phyloP scores from a whole-genome alignment of 2,888 invertebrate genomes.

The Apotomis turbidana region DNA sequence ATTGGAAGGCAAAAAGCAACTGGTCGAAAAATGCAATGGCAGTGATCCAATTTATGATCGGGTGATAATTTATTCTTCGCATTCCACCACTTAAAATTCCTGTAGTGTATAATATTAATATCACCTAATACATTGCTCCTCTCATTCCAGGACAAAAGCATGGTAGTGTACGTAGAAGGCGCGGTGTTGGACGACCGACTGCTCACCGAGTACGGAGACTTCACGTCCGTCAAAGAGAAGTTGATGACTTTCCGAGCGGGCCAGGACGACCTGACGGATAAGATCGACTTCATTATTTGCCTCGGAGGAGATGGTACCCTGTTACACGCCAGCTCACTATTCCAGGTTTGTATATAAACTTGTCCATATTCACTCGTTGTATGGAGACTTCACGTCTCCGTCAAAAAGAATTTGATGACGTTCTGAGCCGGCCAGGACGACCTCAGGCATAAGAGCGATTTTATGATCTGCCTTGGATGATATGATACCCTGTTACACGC shows the following conservation, averaged over 20 bases:
- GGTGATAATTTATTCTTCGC: too few relatives aligned
- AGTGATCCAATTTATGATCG: too few relatives aligned
- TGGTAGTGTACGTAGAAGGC: constrained; percentile 97
- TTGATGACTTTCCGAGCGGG: constrained; percentile 95
- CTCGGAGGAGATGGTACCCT: constrained; percentile 99
- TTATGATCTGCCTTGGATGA: background rate
- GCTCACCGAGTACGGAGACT: constrained; percentile 89
- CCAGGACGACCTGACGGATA: constrained; percentile 96
- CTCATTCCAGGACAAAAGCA: constrained; percentile 92
- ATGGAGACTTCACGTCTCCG: constrained; percentile 87
- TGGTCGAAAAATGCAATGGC: too few relatives aligned
- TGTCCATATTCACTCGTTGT: constrained; percentile 52
- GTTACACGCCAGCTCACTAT: constrained; percentile 96
- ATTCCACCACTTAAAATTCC: too few relatives aligned
- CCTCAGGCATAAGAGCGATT: constrained; percentile 96
- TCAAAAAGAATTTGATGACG: constrained; percentile 94
- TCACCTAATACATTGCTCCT: background rate
- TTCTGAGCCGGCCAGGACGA: constrained; percentile 96
- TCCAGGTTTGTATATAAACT: constrained; percentile 78
- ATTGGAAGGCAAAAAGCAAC: too few relatives aligned
- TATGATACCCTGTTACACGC: constrained; percentile 93
- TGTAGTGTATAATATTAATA: background rate
- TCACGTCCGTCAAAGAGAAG: constrained; percentile 90
- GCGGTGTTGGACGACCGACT: constrained; percentile 94
- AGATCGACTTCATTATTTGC: constrained; percentile 98